These are phyloP conservation scores for Cheiracanthium punctorium DNA, from an alignment of 2,888 invertebrate species.

Conservation along the genomic window DNA sequence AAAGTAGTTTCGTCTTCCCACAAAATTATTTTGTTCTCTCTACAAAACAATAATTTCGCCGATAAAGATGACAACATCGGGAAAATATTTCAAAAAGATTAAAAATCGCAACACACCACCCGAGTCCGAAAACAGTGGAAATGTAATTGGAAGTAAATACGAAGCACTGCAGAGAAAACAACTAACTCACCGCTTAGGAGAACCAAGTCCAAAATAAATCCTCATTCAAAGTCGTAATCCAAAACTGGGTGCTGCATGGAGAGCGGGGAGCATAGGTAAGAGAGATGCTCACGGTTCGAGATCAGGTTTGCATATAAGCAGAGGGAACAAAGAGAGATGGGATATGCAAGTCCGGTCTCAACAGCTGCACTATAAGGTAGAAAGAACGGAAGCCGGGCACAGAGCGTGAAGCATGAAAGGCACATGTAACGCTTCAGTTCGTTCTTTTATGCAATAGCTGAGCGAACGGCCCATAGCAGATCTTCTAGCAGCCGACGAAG, in stretches of 20 bases:
- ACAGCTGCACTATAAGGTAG: conserved; percentile 44
- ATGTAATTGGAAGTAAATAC: not conserved
- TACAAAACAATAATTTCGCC: no score
- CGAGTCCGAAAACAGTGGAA: no score
- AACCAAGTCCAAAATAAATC: conserved; percentile 11
- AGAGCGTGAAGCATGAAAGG: conserved; percentile 67
- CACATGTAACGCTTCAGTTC: conserved; percentile 56
- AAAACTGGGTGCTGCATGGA: conserved; percentile 11
- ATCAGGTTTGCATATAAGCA: conserved; percentile 25
- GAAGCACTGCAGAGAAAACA: no score
- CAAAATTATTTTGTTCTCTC: no score
- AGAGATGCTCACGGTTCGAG: not conserved
- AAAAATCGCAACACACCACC: no score
- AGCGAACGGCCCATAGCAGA: conserved; percentile 45
- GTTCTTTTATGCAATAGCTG: conserved; percentile 47
- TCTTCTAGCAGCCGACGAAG: not conserved
- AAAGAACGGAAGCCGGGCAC: conserved; percentile 46
- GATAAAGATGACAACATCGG: no score
- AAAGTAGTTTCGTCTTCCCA: no score
- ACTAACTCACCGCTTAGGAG: conserved; percentile 23
- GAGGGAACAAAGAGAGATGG: conserved; percentile 12
- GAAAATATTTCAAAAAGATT: no score
- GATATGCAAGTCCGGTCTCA: conserved; percentile 26
- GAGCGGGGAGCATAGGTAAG: conserved; percentile 13
- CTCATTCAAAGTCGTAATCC: conserved; percentile 33